A percentile compares a stretch with the other conserved stretches of the same genome.
Evolutionary conservation across 2,888 invertebrate species (phyloP).

Genomic region (Rhagonycha lutea): DNA sequence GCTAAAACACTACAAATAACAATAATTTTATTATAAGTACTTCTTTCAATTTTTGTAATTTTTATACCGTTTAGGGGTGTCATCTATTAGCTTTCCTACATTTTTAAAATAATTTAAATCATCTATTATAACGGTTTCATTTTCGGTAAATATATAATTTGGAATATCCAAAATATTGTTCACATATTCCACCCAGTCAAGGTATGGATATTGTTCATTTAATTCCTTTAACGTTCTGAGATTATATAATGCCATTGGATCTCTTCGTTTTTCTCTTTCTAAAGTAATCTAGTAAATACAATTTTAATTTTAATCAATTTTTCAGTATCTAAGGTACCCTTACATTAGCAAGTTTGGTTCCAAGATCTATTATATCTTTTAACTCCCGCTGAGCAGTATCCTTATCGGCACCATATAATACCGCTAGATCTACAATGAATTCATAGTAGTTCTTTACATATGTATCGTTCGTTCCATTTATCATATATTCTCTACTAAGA

Average conservation of each 20-base stretch:
- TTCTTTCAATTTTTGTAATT: not conserved
- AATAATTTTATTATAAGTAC: not conserved
- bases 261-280: slow-evolving; percentile 55
- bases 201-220: slow-evolving; percentile 72
- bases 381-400: slow-evolving; percentile 71
- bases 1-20: not conserved
- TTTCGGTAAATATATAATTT: slow-evolving; percentile 62
- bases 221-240: slow-evolving; percentile 81
- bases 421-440: slow-evolving; percentile 87
- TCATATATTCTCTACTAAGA: slow-evolving; percentile 80
- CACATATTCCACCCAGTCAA: slow-evolving; percentile 84
- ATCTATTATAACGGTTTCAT: slow-evolving; percentile 82
- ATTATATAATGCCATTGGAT: slow-evolving; percentile 89
- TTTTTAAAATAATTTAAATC: slow-evolving; percentile 80
- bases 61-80: slow-evolving; percentile 58
- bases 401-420: slow-evolving; percentile 81
- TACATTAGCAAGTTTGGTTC: slow-evolving; percentile 89
- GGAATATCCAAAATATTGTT: slow-evolving; percentile 72
- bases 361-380: slow-evolving; percentile 80
- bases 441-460: slow-evolving; percentile 83
- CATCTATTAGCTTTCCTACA: slow-evolving; percentile 64
- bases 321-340: slow-evolving; percentile 49
- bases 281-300: not conserved
- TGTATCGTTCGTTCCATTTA: slow-evolving; percentile 80
- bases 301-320: not conserved